Conservation (phyloP, 2,797 vertebrate species). For the Cygnus olor region DNA sequence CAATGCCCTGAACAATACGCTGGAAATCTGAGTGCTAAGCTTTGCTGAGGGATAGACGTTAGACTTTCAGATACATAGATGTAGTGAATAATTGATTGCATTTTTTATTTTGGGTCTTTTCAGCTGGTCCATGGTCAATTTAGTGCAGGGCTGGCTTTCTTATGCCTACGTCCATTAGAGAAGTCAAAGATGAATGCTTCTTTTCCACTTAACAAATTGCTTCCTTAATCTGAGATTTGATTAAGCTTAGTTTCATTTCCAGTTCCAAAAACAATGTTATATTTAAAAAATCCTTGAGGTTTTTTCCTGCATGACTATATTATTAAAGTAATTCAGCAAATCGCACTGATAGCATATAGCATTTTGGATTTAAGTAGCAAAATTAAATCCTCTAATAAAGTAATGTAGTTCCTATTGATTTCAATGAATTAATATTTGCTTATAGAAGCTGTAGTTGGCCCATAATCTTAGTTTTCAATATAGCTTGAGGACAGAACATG, state of each 20-base stretch:
- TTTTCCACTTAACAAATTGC: neutral
- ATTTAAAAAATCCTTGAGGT: neutral
- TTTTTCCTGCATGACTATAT: neutral
- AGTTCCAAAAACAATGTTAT: neutral
- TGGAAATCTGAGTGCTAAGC: neutral
- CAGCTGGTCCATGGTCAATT: neutral
- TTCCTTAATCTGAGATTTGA: neutral
- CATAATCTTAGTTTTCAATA: neutral
- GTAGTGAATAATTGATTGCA: constrained; percentile 32
- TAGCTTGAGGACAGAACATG: neutral
- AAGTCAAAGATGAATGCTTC: neutral
- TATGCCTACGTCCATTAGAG: neutral
- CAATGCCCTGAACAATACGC: neutral
- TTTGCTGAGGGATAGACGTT: neutral
- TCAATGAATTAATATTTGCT: neutral
- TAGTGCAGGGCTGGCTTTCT: neutral
- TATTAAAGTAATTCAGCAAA: neutral
- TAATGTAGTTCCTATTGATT: neutral
- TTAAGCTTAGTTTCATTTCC: neutral
- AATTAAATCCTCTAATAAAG: neutral
- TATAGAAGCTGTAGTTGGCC: neutral
- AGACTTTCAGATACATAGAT: neutral
- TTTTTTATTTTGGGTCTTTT: neutral
- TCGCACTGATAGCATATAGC: neutral
- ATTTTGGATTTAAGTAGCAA: neutral